Conservation (phyloP, 2,113 vertebrate genomes). For the Himantopus leucocephalus region DNA sequence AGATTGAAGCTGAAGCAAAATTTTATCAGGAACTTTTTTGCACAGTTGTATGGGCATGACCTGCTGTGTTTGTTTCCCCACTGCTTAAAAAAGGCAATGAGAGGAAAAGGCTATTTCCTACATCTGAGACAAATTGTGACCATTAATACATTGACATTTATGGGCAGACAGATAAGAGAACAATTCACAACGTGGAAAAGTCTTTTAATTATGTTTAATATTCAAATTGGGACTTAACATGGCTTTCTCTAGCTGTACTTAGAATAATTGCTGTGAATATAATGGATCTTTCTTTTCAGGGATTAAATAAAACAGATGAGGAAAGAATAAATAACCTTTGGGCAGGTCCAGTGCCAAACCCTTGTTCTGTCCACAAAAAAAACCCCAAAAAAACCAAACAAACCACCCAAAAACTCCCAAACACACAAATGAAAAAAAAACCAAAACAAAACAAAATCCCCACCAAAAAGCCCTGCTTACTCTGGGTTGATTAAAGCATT, state of each 20-base stretch:
- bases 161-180: not conserved
- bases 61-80: not conserved
- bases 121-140: not conserved
- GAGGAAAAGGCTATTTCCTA: not conserved
- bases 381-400: too few species aligned
- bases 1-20: not conserved
- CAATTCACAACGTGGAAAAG: not conserved
- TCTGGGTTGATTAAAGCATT: not conserved
- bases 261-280: not conserved
- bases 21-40: not conserved
- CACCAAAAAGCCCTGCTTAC: not conserved
- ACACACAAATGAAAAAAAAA: not conserved
- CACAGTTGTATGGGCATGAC: not conserved
- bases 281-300: not conserved
- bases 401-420: too few species aligned
- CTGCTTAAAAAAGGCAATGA: not conserved
- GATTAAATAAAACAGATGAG: not conserved
- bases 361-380: not conserved
- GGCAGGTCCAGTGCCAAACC: not conserved
- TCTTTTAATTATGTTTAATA: conserved; percentile 30
- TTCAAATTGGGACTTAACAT: not conserved
- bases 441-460: too few species aligned
- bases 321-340: not conserved
- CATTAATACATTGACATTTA: not conserved
- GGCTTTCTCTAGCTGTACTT: not conserved